Percentiles rank a stretch among this genome's conserved stretches.
phyloP scores from a whole-genome alignment of 1,140 invertebrate genomes.

The Cecropterus lyciades region DNA sequence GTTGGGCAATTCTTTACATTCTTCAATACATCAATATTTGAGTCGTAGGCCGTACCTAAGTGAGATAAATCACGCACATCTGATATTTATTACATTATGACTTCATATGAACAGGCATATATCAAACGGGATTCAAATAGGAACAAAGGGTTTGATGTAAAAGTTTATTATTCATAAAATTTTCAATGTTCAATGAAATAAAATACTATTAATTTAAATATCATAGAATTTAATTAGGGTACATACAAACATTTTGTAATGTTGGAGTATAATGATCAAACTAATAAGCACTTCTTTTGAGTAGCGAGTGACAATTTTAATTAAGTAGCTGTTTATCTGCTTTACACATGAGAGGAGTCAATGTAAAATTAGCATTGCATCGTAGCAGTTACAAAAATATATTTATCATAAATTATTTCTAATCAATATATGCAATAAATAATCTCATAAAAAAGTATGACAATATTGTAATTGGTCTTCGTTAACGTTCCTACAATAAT shows the following conservation, averaged over 20 bases:
- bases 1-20: too few relatives aligned
- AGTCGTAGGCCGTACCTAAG: too few relatives aligned
- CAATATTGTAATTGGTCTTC: constrained; percentile 50
- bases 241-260: constrained; percentile 84
- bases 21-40: too few relatives aligned
- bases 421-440: constrained; percentile 32
- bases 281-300: constrained; percentile 79
- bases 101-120: too few relatives aligned
- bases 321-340: constrained; percentile 61
- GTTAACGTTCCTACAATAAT: constrained; percentile 26
- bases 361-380: constrained; percentile 42
- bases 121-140: constrained; percentile 1
- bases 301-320: constrained; percentile 73
- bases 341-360: constrained; percentile 61
- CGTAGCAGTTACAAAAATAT: constrained; percentile 55
- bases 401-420: constrained; percentile 43
- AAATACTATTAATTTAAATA: constrained; percentile 56
- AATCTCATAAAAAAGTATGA: constrained; percentile 48
- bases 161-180: constrained; percentile 21
- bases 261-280: constrained; percentile 81
- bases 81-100: too few relatives aligned
- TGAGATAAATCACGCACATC: too few relatives aligned
- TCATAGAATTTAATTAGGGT: constrained; percentile 84
- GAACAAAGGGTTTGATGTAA: constrained; percentile 13
- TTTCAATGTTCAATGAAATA: constrained; percentile 42